Evolutionary conservation across 2,797 vertebrate genomes (phyloP).

Genomic region (Mallotus villosus): DNA sequence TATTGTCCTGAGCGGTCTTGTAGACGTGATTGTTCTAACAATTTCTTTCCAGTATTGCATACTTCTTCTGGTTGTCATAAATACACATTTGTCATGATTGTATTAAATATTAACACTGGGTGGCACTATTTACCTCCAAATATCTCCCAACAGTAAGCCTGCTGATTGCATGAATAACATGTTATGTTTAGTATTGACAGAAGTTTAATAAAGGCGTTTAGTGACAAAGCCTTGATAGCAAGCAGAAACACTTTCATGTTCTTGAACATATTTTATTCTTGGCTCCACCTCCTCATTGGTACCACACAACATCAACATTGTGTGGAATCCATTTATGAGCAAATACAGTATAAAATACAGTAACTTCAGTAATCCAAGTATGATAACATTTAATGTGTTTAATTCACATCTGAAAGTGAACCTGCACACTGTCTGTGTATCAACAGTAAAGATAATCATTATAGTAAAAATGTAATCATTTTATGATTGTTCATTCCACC

Average conservation of each 20-base stretch:
- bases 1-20: too few relatives aligned
- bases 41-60: too few relatives aligned
- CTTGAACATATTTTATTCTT: not conserved
- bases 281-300: not conserved
- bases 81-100: conserved; percentile 10
- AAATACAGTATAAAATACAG: not conserved
- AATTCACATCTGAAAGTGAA: not conserved
- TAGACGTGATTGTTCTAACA: too few relatives aligned
- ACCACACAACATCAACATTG: not conserved
- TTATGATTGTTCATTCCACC: too few relatives aligned
- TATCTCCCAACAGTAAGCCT: not conserved
- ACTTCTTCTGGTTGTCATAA: too few relatives aligned
- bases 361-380: conserved; percentile 1
- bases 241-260: not conserved
- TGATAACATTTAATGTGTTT: conserved; percentile 2
- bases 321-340: not conserved
- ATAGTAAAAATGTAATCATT: too few relatives aligned
- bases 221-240: too few relatives aligned
- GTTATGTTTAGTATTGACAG: too few relatives aligned
- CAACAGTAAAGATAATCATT: too few relatives aligned
- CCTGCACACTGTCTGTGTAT: not conserved
- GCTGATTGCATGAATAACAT: not conserved
- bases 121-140: conserved; percentile 68
- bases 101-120: conserved; percentile 63
- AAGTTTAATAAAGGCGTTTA: too few relatives aligned